These are phyloP conservation scores for Capra hircus DNA, from an alignment of 2,113 vertebrate species.

Conservation along the genomic window DNA sequence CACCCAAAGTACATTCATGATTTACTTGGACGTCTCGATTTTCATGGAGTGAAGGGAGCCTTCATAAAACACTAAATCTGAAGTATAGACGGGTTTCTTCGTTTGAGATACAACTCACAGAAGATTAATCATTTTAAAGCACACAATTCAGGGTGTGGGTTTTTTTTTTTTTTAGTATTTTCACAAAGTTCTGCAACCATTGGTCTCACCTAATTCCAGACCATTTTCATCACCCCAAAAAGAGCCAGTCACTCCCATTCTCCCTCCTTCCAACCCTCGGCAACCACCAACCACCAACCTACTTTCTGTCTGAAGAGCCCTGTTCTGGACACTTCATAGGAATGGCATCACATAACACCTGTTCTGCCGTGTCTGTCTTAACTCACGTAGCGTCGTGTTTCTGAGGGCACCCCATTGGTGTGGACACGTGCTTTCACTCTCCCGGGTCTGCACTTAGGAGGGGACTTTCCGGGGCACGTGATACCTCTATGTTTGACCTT, in stretches of 20 bases:
- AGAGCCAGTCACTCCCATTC: background rate
- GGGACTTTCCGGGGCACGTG: fast-evolving
- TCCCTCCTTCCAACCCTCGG: fast-evolving
- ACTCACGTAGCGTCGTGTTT: fast-evolving
- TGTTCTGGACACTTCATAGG: background rate
- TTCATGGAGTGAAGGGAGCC: background rate
- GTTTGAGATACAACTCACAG: background rate
- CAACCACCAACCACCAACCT: too few relatives aligned
- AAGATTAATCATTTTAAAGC: background rate
- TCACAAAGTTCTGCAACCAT: background rate
- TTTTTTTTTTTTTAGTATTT: background rate
- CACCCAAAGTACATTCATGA: background rate
- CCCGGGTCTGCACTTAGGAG: background rate
- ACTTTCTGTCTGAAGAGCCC: background rate
- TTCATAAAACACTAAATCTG: background rate
- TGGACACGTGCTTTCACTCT: fast-evolving
- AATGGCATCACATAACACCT: fast-evolving
- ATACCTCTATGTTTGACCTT: background rate
- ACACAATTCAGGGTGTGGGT: background rate
- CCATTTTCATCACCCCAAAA: background rate
- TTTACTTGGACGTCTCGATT: background rate
- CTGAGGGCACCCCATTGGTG: fast-evolving
- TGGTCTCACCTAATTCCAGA: background rate
- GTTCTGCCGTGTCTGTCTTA: too few relatives aligned
- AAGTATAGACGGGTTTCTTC: background rate